A percentile compares a stretch with the other conserved stretches of the same genome.
phyloP scores from a whole-genome alignment of 2,888 invertebrate genomes.

The Crepidodera aurea region DNA sequence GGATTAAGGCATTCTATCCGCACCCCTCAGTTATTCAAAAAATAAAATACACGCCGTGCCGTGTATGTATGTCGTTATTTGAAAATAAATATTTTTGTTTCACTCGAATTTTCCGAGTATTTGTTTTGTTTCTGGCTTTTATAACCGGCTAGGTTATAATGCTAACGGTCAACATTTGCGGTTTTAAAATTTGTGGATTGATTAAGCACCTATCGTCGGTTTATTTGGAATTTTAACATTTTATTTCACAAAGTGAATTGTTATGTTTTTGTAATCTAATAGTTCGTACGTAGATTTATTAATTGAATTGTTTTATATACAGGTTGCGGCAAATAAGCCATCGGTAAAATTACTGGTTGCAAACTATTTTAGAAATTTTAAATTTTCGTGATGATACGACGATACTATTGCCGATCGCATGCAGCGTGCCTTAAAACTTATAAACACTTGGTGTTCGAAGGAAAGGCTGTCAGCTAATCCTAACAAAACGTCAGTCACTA shows the following conservation, averaged over 20 bases:
- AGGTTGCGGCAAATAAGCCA: no score
- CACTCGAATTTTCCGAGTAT: conserved; percentile 29
- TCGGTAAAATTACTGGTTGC: no score
- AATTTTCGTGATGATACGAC: no score
- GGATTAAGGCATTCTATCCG: conserved; percentile 4
- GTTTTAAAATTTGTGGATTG: conserved; percentile 20
- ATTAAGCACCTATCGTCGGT: conserved; percentile 20
- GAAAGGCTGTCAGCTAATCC: no score
- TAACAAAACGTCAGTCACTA: no score
- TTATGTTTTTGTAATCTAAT: background rate
- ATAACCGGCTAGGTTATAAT: conserved; percentile 16
- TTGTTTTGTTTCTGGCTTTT: conserved; percentile 22
- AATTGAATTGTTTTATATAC: no score
- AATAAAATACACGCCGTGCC: conserved; percentile 47
- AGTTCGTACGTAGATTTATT: background rate
- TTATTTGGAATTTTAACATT: conserved; percentile 7
- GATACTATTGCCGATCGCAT: no score
- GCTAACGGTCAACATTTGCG: conserved; percentile 28
- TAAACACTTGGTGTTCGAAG: no score
- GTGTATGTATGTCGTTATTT: conserved; percentile 41
- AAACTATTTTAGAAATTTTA: no score
- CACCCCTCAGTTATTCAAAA: conserved; percentile 30
- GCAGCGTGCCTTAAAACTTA: no score
- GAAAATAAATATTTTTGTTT: conserved; percentile 47
- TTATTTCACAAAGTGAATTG: conserved; percentile 1